Base-by-base conservation (phyloP, 92 coral and sea anemone species). In the Chrysogorgia sp. region DNA sequence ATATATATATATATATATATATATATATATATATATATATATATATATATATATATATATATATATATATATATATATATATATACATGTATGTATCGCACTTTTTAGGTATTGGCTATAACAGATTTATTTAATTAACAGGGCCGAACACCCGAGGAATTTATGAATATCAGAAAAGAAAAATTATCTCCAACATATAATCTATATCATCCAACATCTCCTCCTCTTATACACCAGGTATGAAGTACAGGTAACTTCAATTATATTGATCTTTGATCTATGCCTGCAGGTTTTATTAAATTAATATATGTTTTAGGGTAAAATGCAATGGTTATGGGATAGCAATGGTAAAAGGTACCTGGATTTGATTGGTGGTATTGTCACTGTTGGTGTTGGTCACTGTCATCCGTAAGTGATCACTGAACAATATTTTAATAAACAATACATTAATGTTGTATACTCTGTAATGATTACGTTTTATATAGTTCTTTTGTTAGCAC, bases 291-390 rank as follows among this genome's bases (percentile, higher is more conserved):
- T 30, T 20, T 8, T n/a, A 19, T 0, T 10, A 52, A 50, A 25
- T 21, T 24, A 3, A 24, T 74, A 32, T 66, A 28, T 71, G 26
- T 76, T 67, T 10, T 35, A 94, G 98, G 98, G 98, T 74, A 90
- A 94, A 79, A 94, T 89, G 97, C 98, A 94, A 67, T 94, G 97
- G 97, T 63, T 94, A 12, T 94, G 97, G 97, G 98, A 94, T 75
- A 72, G 83, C 4, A 77, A 82, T 40, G 92, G 90, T 70, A 94
- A 89, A 67, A 72, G 98, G 67, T 94, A 94, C 68, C 63, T 94
- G 70, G 98, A 94, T 80, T 66, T 94, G 91, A 91, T 94, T 89
- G 98, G 91, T 59, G 98, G 98, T 24, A 94, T 94, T 74, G 98
- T 91, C 28, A 94, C 98, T 34, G 96, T 94, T 35, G 89, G 97